Conservation (phyloP, 1,140 invertebrate species). For the Penaeus indicus region DNA sequence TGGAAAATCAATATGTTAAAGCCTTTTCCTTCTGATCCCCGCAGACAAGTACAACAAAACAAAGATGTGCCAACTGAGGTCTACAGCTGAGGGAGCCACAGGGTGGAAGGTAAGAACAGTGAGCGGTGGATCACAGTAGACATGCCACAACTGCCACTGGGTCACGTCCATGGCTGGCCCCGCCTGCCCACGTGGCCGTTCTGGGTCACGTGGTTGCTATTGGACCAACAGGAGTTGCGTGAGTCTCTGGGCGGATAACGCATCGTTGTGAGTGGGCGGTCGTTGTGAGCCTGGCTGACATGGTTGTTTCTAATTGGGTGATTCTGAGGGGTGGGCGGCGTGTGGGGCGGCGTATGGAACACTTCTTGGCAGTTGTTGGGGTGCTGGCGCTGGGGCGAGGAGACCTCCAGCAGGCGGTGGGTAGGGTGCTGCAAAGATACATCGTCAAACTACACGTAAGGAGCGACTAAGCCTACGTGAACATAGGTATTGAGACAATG, state of each 20-base stretch:
- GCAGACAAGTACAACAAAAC: neutral
- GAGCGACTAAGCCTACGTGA: neutral
- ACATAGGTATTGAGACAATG: too few species aligned
- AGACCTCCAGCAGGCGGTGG: slow-evolving; percentile 58
- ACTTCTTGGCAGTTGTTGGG: slow-evolving; percentile 52
- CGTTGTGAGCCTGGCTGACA: slow-evolving; percentile 60
- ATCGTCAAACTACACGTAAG: slow-evolving; percentile 38
- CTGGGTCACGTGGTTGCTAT: slow-evolving; percentile 51
- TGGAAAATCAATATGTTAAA: slow-evolving; percentile 52
- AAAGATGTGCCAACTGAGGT: neutral
- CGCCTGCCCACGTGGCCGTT: slow-evolving; percentile 54
- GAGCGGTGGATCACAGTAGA: slow-evolving; percentile 16
- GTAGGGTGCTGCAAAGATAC: slow-evolving; percentile 61
- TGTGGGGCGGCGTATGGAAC: slow-evolving; percentile 61
- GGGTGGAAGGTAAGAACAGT: slow-evolving; percentile 26
- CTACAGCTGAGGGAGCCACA: slow-evolving; percentile 47
- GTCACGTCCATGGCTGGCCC: slow-evolving; percentile 60
- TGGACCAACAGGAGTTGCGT: slow-evolving; percentile 48
- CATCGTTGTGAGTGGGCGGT: slow-evolving; percentile 61
- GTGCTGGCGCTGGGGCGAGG: slow-evolving; percentile 59
- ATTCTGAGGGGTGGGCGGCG: slow-evolving; percentile 60
- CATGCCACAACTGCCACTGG: slow-evolving; percentile 21
- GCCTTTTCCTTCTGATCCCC: neutral
- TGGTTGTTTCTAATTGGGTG: slow-evolving; percentile 60
- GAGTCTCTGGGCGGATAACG: slow-evolving; percentile 58